These are phyloP conservation scores for Sinotaia quadrata DNA, from an alignment of 2,888 invertebrate species.

Conservation along the genomic window DNA sequence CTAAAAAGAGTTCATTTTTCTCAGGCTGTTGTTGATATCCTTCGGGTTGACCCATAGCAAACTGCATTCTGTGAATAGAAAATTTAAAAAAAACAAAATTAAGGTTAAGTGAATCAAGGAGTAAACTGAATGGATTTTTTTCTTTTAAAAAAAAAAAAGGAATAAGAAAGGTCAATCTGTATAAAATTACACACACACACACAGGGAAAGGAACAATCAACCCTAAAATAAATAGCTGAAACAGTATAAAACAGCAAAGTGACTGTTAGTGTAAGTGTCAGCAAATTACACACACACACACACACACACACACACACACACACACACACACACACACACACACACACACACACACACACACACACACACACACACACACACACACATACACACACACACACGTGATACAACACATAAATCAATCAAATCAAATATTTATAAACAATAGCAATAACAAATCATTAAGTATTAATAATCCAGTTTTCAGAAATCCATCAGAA, in stretches of 20 bases:
- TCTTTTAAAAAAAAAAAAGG: too few relatives aligned
- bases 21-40: too few relatives aligned
- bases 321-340: conserved; percentile 11
- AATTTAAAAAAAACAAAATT: too few relatives aligned
- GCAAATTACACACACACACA: not conserved
- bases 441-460: too few relatives aligned
- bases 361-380: conserved; percentile 2
- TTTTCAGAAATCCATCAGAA: too few relatives aligned
- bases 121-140: too few relatives aligned
- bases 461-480: too few relatives aligned
- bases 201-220: conserved; percentile 3
- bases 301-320: conserved; percentile 10
- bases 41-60: too few relatives aligned
- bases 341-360: conserved; percentile 5
- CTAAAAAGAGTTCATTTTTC: conserved; percentile 17
- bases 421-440: not conserved
- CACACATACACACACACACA: conserved; percentile 8
- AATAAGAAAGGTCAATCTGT: too few relatives aligned
- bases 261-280: too few relatives aligned
- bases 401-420: not conserved
- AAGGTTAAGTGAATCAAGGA: too few relatives aligned
- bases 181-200: conserved; percentile 15
- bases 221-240: not conserved
- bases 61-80: too few relatives aligned
- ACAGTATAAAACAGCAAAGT: not conserved